Evolutionary conservation across 2,888 invertebrate species (phyloP).

Genomic region (Trichopoda pennipes): DNA sequence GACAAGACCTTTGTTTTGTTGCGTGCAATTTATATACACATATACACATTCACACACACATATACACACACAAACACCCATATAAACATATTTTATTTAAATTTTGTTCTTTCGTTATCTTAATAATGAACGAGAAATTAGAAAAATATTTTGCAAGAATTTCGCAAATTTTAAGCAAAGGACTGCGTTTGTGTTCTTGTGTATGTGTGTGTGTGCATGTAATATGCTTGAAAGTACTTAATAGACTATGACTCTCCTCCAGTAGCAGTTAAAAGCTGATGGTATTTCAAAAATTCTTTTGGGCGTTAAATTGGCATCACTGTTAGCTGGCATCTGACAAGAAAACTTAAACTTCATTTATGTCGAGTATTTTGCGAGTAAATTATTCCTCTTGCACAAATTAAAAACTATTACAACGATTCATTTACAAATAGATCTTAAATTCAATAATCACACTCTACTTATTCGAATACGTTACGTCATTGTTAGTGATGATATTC

Average conservation of each 20-base stretch:
- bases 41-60: not conserved
- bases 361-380: no score
- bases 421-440: no score
- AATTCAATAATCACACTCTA: no score
- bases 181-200: slow-evolving; percentile 14
- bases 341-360: no score
- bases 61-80: not conserved
- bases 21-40: slow-evolving; percentile 4
- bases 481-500: no score
- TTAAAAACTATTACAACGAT: no score
- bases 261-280: no score
- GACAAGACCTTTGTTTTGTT: slow-evolving; percentile 64
- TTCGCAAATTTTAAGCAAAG: slow-evolving; percentile 34
- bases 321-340: no score
- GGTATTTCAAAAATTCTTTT: no score
- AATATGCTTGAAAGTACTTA: not conserved
- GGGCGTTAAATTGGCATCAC: no score
- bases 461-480: no score
- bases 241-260: not conserved
- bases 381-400: no score
- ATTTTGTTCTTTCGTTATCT: slow-evolving; percentile 21
- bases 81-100: not conserved
- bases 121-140: slow-evolving; percentile 58
- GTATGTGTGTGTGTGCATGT: not conserved
- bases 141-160: slow-evolving; percentile 57